Conservation (phyloP, 2,888 invertebrate species). For the Itoplectis maculator region DNA sequence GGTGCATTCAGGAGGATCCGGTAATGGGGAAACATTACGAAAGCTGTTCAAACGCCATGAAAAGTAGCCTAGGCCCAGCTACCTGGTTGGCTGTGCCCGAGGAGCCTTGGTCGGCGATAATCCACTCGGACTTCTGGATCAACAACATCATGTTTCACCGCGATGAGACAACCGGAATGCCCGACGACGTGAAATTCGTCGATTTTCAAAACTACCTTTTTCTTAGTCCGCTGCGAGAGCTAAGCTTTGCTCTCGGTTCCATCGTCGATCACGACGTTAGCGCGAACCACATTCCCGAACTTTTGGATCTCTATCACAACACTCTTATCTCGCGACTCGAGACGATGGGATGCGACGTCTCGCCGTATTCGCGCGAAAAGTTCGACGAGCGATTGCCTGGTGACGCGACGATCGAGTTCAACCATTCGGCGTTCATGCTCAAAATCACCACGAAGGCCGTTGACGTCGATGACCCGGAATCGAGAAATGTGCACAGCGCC, state of each 20-base stretch:
- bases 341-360: slow-evolving; percentile 82
- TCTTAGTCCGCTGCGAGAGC: slow-evolving; percentile 85
- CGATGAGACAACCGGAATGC: slow-evolving; percentile 79
- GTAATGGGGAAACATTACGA: slow-evolving; percentile 72
- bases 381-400: slow-evolving; percentile 73
- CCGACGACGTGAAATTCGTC: slow-evolving; percentile 86
- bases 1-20: slow-evolving; percentile 75
- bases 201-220: slow-evolving; percentile 87
- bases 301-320: slow-evolving; percentile 86
- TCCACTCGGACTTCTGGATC: slow-evolving; percentile 87
- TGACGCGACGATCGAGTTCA: slow-evolving; percentile 75
- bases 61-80: neutral
- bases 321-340: slow-evolving; percentile 84
- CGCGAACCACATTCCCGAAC: slow-evolving; percentile 84
- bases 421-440: slow-evolving; percentile 76
- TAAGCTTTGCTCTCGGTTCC: slow-evolving; percentile 86
- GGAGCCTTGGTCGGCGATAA: slow-evolving; percentile 86
- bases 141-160: slow-evolving; percentile 87
- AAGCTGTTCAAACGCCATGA: slow-evolving; percentile 46
- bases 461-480: slow-evolving; percentile 62
- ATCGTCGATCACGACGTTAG: slow-evolving; percentile 85
- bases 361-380: slow-evolving; percentile 70
- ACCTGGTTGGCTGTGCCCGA: slow-evolving; percentile 63
- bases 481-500: slow-evolving; percentile 49
- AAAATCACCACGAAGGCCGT: slow-evolving; percentile 75